phyloP scores from a whole-genome alignment of 1,140 invertebrate species.

The Ephestia elutella region DNA sequence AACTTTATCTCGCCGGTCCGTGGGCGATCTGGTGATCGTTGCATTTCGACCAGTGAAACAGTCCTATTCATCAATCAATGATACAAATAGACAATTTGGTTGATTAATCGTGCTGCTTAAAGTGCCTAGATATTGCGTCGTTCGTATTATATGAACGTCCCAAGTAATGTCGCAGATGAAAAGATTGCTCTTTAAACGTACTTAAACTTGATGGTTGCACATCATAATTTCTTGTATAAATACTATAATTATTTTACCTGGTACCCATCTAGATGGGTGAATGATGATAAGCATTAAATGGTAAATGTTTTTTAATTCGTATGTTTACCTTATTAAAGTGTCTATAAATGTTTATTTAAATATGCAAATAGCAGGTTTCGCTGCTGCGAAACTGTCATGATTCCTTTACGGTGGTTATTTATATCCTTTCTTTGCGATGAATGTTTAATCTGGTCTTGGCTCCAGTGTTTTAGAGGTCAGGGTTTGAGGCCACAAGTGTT shows the following conservation, averaged over 20 bases:
- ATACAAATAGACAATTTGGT: constrained; percentile 14
- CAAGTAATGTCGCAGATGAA: background rate
- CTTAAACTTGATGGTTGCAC: background rate
- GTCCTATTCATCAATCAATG: constrained; percentile 22
- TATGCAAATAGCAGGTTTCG: constrained; percentile 9
- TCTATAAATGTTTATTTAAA: background rate
- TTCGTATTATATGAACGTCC: constrained; percentile 1
- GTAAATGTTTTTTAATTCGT: constrained; percentile 1
- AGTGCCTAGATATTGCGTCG: constrained; percentile 2
- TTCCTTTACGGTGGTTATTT: constrained; percentile 8
- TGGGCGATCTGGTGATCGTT: constrained; percentile 19
- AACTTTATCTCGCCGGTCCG: constrained; percentile 20
- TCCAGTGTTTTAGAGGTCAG: constrained; percentile 36
- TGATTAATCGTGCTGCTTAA: constrained; percentile 5
- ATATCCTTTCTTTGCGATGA: constrained; percentile 9
- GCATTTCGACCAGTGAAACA: constrained; percentile 17
- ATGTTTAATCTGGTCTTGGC: constrained; percentile 7
- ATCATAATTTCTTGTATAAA: background rate
- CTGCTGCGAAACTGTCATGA: constrained; percentile 4
- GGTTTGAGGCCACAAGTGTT: constrained; percentile 40
- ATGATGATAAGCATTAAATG: constrained; percentile 2
- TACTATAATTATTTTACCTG: background rate
- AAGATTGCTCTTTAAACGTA: background rate
- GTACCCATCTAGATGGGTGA: background rate
- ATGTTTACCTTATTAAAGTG: background rate